Evolutionary conservation across 2,888 invertebrate genomes (phyloP), one percentile per base, ranked within the genome.

Genomic region (Brachyopa scutellaris): DNA sequence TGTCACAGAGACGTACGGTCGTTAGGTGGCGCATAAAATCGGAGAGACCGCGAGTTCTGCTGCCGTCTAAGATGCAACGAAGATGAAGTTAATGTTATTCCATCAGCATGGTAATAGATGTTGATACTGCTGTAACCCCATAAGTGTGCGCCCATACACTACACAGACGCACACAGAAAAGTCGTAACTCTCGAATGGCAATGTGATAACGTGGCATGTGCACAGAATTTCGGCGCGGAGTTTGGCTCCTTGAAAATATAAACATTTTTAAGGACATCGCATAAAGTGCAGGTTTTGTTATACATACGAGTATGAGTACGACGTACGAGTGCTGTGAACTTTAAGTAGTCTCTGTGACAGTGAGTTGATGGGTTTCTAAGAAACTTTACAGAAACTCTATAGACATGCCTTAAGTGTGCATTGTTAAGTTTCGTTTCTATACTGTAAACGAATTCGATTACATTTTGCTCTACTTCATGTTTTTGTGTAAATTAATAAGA

Each of bases 21-120:
- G 73, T 53, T 66, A 19, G 57, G 23, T 66, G 31, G 57, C 49
- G 59, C 31, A 51, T 66, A 66, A 57, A 74, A 42, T 55, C 26
- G 36, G 9, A 33, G 45, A 45, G 38, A 38, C 51, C 45, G 36
- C 21, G 55, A 47, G 42, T 45, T 33, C 33, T 66, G 40, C 19
- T 40, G 26, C 8, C 9, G 23, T 1, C 19, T 66, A 64, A 38
- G 57, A 51, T 66, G 74, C 64, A 66, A 13, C 47, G 47, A 49
- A 40, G 66, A 51, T 49, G 57, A 74, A 59, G 66, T 74, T 59
- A 66, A 66, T 66, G 66, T 23, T 51, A 47, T 33, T 40, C 57
- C 57, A 40, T 66, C 74, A 74, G 23, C 57, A 42, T 31, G 57
- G 40, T 29, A 31, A 57, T 57, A 49, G 36, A 62, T 33, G 55